Conservation (phyloP, 2,888 invertebrate species). For the Netelia fuscicornis region DNA sequence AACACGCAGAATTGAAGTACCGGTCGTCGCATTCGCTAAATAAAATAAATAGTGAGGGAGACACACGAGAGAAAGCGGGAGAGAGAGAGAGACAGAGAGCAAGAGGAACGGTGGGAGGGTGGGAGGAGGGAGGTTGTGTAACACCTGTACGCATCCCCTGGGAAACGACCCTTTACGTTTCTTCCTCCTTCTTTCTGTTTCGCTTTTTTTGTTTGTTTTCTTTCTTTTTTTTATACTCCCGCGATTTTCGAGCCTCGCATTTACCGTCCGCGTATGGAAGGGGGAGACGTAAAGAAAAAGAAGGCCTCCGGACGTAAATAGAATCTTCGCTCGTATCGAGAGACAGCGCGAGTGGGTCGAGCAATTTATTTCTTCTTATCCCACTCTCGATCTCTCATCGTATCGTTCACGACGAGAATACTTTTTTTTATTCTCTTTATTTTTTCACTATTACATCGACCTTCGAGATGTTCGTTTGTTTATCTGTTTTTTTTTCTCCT, state of each 20-base stretch:
- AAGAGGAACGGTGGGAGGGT: neutral
- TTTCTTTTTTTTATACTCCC: constrained; percentile 21
- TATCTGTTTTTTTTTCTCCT: neutral
- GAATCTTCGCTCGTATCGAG: constrained; percentile 30
- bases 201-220: neutral
- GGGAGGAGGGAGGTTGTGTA: neutral
- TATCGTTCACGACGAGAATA: neutral
- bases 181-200: neutral
- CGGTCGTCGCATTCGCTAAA: neutral
- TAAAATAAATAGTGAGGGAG: neutral
- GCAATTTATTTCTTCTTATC: constrained; percentile 6
- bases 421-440: neutral
- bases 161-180: constrained; percentile 28
- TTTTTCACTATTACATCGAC: neutral
- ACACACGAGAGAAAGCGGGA: no score
- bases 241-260: constrained; percentile 22
- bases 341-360: neutral
- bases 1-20: neutral
- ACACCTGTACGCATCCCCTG: constrained; percentile 49
- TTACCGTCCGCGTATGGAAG: neutral
- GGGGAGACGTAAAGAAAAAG: constrained; percentile 5
- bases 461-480: neutral
- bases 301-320: constrained; percentile 7
- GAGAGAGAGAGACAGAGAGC: neutral
- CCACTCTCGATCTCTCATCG: neutral